Conservation (phyloP, 2,797 vertebrate genomes). For the Vespertilio murinus region DNA sequence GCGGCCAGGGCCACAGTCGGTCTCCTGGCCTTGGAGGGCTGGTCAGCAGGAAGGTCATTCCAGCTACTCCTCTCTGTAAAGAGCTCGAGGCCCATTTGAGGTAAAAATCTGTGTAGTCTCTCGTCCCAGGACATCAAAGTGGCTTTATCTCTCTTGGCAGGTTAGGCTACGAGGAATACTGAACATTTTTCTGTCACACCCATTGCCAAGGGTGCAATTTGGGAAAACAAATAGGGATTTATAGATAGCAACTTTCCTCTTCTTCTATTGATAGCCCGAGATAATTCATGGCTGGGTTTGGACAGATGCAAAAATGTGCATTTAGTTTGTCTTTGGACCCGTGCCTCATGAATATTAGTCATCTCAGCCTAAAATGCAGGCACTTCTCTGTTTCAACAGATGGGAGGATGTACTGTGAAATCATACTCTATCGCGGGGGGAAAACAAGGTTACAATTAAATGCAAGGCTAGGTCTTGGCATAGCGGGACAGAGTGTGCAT, state of each 20-base stretch:
- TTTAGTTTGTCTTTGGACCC: slow-evolving; percentile 74
- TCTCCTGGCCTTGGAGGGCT: not conserved
- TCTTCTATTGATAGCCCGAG: slow-evolving; percentile 79
- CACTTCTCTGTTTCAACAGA: slow-evolving; percentile 36
- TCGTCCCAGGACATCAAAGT: slow-evolving; percentile 71
- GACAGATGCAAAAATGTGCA: slow-evolving; percentile 75
- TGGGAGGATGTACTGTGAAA: slow-evolving; percentile 39
- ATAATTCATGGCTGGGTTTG: slow-evolving; percentile 82
- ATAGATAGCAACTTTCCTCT: slow-evolving; percentile 73
- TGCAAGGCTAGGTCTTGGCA: slow-evolving; percentile 37
- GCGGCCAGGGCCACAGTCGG: not conserved
- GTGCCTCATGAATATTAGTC: slow-evolving; percentile 77
- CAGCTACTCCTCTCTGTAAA: not conserved
- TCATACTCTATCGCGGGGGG: not conserved
- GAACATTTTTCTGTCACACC: slow-evolving; percentile 62
- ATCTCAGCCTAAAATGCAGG: slow-evolving; percentile 75
- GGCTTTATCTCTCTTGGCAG: slow-evolving; percentile 65
- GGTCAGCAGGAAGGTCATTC: not conserved
- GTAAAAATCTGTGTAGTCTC: slow-evolving; percentile 37
- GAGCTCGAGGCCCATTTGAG: slow-evolving; percentile 36
- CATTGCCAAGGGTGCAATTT: slow-evolving; percentile 69
- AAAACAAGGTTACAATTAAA: slow-evolving; percentile 47
- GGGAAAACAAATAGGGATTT: slow-evolving; percentile 73
- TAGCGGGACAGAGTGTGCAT: not conserved
- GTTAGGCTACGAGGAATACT: slow-evolving; percentile 38